A percentile compares a stretch with the other conserved stretches of the same genome.
phyloP scores from a whole-genome alignment of 1,140 invertebrate genomes.

The Aethina tumida region DNA sequence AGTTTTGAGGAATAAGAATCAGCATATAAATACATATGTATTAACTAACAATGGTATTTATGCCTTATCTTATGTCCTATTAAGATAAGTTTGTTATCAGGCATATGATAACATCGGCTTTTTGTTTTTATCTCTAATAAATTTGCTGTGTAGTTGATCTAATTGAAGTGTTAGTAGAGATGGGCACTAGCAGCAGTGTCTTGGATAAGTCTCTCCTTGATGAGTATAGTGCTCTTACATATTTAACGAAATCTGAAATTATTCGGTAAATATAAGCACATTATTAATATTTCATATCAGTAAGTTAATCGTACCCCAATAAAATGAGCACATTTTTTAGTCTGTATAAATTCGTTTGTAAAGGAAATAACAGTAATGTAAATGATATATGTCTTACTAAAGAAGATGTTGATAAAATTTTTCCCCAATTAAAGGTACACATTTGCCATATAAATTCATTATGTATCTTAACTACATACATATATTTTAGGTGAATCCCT shows the following conservation, averaged over 20 bases:
- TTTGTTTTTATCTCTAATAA: no score
- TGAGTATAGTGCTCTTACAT: constrained; percentile 45
- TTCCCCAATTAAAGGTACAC: constrained; percentile 43
- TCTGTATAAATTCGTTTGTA: constrained; percentile 43
- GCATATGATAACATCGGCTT: constrained; percentile 1
- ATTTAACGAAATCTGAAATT: constrained; percentile 47
- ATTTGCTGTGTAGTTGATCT: no score
- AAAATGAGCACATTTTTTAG: constrained; percentile 31
- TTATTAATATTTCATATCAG: constrained; percentile 5
- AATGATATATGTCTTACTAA: constrained; percentile 40
- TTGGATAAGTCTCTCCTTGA: constrained; percentile 44
- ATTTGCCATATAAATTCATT: not conserved
- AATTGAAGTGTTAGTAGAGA: constrained; percentile 19
- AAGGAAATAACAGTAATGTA: constrained; percentile 35
- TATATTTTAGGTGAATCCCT: constrained; percentile 57
- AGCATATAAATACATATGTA: no score
- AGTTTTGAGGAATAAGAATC: no score
- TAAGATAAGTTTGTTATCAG: no score
- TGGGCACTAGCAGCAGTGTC: constrained; percentile 38
- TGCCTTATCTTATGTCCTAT: no score
- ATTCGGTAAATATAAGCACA: constrained; percentile 38
- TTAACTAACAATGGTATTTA: no score
- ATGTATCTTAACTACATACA: not conserved
- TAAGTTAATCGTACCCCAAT: constrained; percentile 8
- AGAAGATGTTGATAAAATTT: constrained; percentile 39